Evolutionary conservation across 2,797 vertebrate species (phyloP).

Genomic region (Parambassis ranga): DNA sequence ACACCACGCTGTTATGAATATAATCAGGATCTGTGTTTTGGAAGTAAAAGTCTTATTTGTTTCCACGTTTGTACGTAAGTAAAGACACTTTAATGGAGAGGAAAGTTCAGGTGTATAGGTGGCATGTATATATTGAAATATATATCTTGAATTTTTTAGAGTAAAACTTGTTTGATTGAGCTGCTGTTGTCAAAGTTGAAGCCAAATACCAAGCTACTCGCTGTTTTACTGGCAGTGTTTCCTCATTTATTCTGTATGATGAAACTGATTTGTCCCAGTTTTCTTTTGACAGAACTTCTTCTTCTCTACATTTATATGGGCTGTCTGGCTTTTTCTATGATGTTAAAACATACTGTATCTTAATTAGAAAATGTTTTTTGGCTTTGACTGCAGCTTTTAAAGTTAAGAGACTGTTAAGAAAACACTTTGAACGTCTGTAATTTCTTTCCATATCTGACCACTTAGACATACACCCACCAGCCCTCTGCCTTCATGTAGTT

Average conservation of each 20-base stretch:
- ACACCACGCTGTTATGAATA: no score
- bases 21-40: no score
- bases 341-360: constrained; percentile 1
- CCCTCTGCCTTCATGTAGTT: constrained; percentile 27
- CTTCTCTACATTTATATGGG: background rate
- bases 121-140: no score
- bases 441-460: constrained; percentile 16
- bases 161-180: no score
- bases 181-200: background rate
- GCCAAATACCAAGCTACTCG: background rate
- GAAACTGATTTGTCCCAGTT: background rate
- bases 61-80: no score
- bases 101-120: no score
- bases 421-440: constrained; percentile 11
- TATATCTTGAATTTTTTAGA: no score
- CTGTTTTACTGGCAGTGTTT: background rate
- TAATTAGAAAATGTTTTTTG: constrained; percentile 6
- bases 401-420: constrained; percentile 15
- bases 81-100: no score
- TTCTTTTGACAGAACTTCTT: background rate
- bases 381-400: constrained; percentile 5
- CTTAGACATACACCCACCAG: constrained; percentile 42
- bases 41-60: no score
- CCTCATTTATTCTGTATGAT: background rate
- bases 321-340: background rate